These are phyloP conservation scores for Onthophagus sagittarius DNA, from an alignment of 2,888 invertebrate genomes.

Conservation along the genomic window DNA sequence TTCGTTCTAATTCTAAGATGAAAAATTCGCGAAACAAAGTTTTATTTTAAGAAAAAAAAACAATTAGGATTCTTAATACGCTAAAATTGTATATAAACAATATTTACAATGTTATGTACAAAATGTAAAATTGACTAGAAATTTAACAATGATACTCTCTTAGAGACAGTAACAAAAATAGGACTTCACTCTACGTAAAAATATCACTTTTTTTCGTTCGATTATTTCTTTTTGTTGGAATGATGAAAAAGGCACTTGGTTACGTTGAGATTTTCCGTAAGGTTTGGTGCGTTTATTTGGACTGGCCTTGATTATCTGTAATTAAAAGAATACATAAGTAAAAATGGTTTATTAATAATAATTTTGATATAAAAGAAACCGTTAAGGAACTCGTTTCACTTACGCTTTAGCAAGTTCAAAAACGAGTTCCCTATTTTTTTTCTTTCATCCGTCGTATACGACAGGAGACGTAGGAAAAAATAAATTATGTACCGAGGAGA, in stretches of 20 bases:
- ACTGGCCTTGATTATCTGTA: slow-evolving; percentile 28
- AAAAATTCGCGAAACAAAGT: neutral
- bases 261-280: slow-evolving; percentile 21
- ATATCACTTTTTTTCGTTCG: slow-evolving; percentile 39
- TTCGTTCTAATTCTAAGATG: neutral
- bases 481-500: neutral
- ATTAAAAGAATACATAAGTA: slow-evolving; percentile 33
- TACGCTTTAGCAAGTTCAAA: neutral
- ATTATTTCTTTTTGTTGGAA: slow-evolving; percentile 31
- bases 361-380: neutral
- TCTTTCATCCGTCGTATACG: neutral
- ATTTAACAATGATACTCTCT: slow-evolving; percentile 37
- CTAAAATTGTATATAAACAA: slow-evolving; percentile 36
- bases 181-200: slow-evolving; percentile 36
- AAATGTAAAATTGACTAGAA: slow-evolving; percentile 22
- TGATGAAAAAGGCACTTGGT: slow-evolving; percentile 43
- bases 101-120: slow-evolving; percentile 35
- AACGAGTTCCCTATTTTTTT: neutral
- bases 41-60: neutral
- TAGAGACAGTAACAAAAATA: slow-evolving; percentile 45
- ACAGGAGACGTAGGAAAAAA: neutral
- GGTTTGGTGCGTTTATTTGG: slow-evolving; percentile 17
- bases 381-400: slow-evolving; percentile 2
- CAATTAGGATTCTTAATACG: slow-evolving; percentile 7
- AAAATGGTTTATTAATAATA: slow-evolving; percentile 26